These are phyloP conservation scores for Eulemur rubriventer DNA, from an alignment of 2,797 vertebrate species.

Conservation along the genomic window DNA sequence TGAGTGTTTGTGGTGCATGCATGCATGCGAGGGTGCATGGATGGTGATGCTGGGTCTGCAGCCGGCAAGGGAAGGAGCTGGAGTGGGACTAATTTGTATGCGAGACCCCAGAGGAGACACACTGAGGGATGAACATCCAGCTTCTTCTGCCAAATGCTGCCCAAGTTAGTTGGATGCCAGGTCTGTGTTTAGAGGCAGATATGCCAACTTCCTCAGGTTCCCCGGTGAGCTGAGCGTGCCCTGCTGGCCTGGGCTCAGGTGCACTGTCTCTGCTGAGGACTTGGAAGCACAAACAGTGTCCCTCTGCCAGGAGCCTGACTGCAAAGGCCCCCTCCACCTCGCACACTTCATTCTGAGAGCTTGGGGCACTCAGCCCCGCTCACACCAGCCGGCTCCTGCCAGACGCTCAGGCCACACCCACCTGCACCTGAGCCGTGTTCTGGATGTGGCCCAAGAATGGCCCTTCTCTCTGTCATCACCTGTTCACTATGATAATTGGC, in stretches of 20 bases:
- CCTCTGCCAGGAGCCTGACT: not conserved
- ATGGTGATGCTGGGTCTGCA: not conserved
- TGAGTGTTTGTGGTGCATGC: accelerated
- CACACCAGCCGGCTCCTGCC: not conserved
- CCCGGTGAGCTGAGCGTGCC: not conserved
- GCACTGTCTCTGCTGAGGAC: not conserved
- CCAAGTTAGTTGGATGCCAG: not conserved
- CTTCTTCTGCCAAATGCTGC: not conserved
- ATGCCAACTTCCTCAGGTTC: not conserved
- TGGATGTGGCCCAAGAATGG: not conserved
- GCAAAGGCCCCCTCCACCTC: not conserved
- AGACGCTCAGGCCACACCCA: not conserved
- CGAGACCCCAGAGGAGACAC: accelerated
- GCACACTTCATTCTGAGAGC: not conserved
- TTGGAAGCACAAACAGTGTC: not conserved
- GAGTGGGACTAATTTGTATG: not conserved
- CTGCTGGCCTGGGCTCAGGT: not conserved
- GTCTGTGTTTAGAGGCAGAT: not conserved
- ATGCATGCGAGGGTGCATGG: accelerated
- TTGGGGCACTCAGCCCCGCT: not conserved
- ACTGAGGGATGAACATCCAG: not conserved
- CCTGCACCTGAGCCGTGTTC: not conserved
- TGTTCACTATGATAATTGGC: not conserved
- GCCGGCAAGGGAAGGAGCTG: not conserved
- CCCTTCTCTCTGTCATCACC: not conserved